Evolutionary conservation across 2,797 vertebrate genomes (phyloP).

Genomic region (Gambelia wislizenii): DNA sequence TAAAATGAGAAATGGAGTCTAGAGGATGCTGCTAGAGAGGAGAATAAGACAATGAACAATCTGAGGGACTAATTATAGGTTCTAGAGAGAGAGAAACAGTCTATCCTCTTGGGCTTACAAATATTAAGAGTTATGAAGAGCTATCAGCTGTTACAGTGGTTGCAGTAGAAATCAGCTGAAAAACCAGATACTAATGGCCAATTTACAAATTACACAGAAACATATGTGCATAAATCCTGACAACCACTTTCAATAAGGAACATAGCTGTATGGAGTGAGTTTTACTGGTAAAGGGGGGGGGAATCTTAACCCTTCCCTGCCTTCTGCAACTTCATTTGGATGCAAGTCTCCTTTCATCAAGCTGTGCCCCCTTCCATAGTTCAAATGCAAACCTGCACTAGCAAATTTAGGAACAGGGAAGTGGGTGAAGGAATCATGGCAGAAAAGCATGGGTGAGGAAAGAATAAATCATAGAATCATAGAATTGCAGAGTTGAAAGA

Average conservation of each 20-base stretch:
- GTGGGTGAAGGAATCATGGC: neutral
- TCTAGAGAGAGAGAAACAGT: rapidly evolving
- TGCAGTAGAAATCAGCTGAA: neutral
- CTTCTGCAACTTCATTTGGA: neutral
- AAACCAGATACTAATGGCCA: neutral
- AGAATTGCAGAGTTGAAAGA: too few relatives aligned
- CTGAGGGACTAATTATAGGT: constrained; percentile 2
- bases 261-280: neutral
- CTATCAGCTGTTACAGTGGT: neutral
- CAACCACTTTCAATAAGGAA: neutral
- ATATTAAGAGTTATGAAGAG: neutral
- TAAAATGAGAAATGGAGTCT: constrained; percentile 17
- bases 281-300: neutral
- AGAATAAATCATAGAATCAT: too few relatives aligned
- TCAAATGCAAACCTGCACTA: neutral
- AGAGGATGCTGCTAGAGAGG: constrained; percentile 4
- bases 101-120: rapidly evolving
- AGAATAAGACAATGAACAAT: constrained; percentile 18
- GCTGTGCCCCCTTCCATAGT: too few relatives aligned
- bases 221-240: neutral
- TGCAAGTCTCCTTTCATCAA: neutral
- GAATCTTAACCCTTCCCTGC: neutral
- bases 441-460: neutral
- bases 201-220: neutral
- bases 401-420: neutral